Conservation (phyloP, 2,888 invertebrate species). For the Parnassius glacialis region DNA sequence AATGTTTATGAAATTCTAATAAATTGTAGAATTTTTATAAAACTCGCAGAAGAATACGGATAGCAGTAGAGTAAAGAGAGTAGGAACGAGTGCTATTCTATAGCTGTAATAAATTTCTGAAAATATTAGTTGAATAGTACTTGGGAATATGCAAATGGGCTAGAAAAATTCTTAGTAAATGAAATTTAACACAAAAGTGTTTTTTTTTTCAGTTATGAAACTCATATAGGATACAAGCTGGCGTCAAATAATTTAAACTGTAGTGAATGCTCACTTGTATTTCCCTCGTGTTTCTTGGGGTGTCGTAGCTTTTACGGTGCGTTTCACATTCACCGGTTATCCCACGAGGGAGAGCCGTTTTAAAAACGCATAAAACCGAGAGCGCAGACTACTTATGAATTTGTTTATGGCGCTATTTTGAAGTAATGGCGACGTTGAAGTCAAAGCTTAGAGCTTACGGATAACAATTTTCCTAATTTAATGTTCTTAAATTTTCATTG, state of each 20-base stretch:
- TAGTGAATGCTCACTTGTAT: constrained; percentile 32
- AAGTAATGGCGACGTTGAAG: constrained; percentile 45
- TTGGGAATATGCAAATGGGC: too few relatives aligned
- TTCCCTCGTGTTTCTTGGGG: constrained; percentile 59
- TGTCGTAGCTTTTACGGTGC: constrained; percentile 66
- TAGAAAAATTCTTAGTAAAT: too few relatives aligned
- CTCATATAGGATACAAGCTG: not conserved
- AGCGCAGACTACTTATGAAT: constrained; percentile 78
- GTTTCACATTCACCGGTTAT: constrained; percentile 68
- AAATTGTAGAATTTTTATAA: too few relatives aligned
- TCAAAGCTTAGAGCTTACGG: constrained; percentile 53
- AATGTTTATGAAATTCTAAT: too few relatives aligned
- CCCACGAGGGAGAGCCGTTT: constrained; percentile 61
- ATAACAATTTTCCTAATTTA: constrained; percentile 68
- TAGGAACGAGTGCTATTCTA: too few relatives aligned
- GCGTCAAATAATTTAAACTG: constrained; percentile 31
- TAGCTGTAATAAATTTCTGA: too few relatives aligned
- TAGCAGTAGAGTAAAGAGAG: too few relatives aligned
- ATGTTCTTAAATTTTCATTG: constrained; percentile 51
- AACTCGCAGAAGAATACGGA: too few relatives aligned
- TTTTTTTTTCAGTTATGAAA: not conserved
- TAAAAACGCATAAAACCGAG: constrained; percentile 75
- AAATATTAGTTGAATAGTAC: too few relatives aligned
- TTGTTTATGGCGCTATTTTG: constrained; percentile 76
- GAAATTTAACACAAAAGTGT: too few relatives aligned